phyloP scores from a whole-genome alignment of 2,888 invertebrate genomes.

The Palloptera scutellata region DNA sequence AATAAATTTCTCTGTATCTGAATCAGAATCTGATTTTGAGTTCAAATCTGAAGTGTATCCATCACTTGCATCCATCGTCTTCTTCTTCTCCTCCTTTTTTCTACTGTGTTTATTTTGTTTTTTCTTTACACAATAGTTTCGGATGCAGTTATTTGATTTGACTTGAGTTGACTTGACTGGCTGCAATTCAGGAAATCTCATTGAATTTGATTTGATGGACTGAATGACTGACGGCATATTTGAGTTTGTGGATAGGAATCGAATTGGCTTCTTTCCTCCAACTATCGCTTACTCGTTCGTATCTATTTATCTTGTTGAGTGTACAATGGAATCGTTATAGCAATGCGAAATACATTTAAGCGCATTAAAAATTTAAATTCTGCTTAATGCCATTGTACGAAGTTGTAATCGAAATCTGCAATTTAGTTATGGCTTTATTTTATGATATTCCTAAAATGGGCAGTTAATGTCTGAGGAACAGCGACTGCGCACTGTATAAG shows the following conservation, averaged over 20 bases:
- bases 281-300: neutral
- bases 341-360: neutral
- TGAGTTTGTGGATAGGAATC: neutral
- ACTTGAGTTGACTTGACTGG: slow-evolving; percentile 17
- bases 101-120: slow-evolving; percentile 1
- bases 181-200: slow-evolving; percentile 29
- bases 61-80: slow-evolving; percentile 17
- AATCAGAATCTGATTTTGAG: neutral
- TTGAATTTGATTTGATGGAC: slow-evolving; percentile 36
- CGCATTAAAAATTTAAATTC: slow-evolving; percentile 2
- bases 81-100: neutral
- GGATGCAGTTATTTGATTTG: slow-evolving; percentile 31
- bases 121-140: neutral
- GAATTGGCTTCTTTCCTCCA: neutral
- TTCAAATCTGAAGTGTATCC: slow-evolving; percentile 24
- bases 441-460: too few species aligned
- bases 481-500: too few species aligned
- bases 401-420: neutral
- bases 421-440: too few species aligned
- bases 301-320: neutral
- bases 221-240: slow-evolving; percentile 36
- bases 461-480: too few species aligned
- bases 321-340: neutral
- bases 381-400: neutral
- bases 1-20: too few species aligned